Evolutionary conservation across 2,888 invertebrate genomes (phyloP).

Genomic region (Drosophila paucipuncta): DNA sequence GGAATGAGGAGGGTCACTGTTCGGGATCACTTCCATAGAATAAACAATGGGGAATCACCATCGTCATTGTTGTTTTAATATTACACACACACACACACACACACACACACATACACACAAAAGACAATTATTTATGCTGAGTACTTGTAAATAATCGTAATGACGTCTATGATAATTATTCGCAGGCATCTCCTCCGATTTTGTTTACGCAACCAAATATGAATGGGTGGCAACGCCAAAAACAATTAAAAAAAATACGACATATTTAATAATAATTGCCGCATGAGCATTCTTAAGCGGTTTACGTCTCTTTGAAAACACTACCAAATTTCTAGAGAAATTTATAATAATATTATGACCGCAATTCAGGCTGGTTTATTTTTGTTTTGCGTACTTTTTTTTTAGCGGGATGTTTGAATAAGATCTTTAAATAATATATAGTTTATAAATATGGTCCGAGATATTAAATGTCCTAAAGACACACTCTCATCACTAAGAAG

Average conservation of each 20-base stretch:
- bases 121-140: slow-evolving; percentile 40
- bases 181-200: not conserved
- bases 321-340: slow-evolving; percentile 9
- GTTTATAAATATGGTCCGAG: not conserved
- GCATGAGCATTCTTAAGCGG: slow-evolving; percentile 14
- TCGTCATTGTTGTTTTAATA: not conserved
- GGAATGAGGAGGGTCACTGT: not conserved
- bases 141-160: slow-evolving; percentile 13
- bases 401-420: not conserved
- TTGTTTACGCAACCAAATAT: slow-evolving; percentile 13
- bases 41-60: slow-evolving; percentile 30
- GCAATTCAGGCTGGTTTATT: slow-evolving; percentile 2
- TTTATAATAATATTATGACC: not conserved
- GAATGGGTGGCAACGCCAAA: slow-evolving; percentile 24
- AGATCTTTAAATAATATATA: not conserved
- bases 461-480: not conserved
- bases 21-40: slow-evolving; percentile 16
- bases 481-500: not conserved
- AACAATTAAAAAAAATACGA: not conserved
- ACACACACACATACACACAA: not conserved
- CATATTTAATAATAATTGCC: slow-evolving; percentile 16
- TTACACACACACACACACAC: not conserved
- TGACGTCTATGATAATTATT: slow-evolving; percentile 18
- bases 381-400: slow-evolving; percentile 4
- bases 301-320: slow-evolving; percentile 6